Base-by-base conservation (phyloP, 2,113 vertebrate species). In the Sander lucioperca region DNA sequence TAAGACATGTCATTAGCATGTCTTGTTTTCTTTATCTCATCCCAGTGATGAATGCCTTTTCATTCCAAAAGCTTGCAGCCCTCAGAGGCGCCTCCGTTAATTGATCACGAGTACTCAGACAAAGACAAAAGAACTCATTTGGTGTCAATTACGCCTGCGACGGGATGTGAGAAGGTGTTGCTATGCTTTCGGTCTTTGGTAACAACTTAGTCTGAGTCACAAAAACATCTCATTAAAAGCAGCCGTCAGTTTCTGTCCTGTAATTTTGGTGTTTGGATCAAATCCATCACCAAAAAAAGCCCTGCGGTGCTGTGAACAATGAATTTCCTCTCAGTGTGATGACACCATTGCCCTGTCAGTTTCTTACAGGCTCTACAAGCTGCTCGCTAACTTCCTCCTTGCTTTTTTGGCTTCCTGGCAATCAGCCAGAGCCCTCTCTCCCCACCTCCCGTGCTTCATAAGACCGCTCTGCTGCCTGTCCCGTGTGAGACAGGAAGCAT, bases 401-500 rank as follows among this genome's bases (percentile, higher is more conserved):
- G 59, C 82, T 91, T 78, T 91, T 82, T 77, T 82, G 87, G 74
- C 80, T 86, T 90, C 79, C 84, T 91, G 88, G 89, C 79, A 8
- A 14, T 1, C 25, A 23, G 75, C 90, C 85, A 90, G 64, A n/a
- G 36, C 30, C 18, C 71, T 21, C 19, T 45, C 33, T 13, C 23
- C 45, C 70, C 61, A 0, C 71, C 73, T 83, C 83, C 47, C 84
- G 48, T 54, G 79, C 77, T 63, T 80, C 86, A 84, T 74, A 51
- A 77, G 84, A 84, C 74, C 74, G 23, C 67, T 62, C 43, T 71
- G 82, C 86, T 91, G 91, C 87, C 80, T 54, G 89, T 94, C 89
- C 92, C 78, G 74, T 93, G 93, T 94, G 92, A 94, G 92, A 94
- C 87, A 91, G 94, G 94, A 96, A 95, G 83, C 63, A 36, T 73